Evolutionary conservation across 2,113 vertebrate species (phyloP).

Genomic region (Mustelus asterias): DNA sequence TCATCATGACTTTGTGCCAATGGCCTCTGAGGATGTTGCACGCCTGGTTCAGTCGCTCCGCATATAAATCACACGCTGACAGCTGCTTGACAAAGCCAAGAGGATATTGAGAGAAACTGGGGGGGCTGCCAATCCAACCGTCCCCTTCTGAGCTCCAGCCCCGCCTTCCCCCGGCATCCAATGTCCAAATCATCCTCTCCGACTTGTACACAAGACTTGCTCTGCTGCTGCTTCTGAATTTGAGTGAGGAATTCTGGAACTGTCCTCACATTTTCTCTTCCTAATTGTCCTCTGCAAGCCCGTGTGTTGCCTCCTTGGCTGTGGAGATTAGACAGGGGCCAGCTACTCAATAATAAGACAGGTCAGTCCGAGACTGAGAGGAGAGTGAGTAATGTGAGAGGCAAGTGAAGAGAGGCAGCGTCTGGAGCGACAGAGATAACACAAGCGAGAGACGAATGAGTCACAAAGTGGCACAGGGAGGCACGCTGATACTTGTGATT

Average conservation of each 20-base stretch:
- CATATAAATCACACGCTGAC: background rate
- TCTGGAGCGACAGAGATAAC: background rate
- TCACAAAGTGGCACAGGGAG: background rate
- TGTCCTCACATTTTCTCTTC: background rate
- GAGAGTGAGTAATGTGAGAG: background rate
- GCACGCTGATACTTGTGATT: background rate
- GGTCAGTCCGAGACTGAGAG: background rate
- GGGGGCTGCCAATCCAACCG: background rate
- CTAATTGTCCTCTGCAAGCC: background rate
- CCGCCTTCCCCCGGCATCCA: background rate
- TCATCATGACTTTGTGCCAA: background rate
- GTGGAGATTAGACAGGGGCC: background rate
- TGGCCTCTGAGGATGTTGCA: background rate
- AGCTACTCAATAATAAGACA: background rate
- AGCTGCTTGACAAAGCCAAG: background rate
- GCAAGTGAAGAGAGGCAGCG: background rate
- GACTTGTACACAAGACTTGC: background rate
- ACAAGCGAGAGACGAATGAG: background rate
- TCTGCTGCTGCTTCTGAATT: background rate
- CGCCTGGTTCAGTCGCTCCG: background rate
- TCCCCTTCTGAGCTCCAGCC: background rate
- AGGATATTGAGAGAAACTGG: background rate
- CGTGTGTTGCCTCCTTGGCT: background rate
- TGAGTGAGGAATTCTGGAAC: background rate
- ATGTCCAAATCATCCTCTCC: background rate